Base-by-base conservation (phyloP, 1,140 invertebrate genomes). In the Hylyphantes graminicola region DNA sequence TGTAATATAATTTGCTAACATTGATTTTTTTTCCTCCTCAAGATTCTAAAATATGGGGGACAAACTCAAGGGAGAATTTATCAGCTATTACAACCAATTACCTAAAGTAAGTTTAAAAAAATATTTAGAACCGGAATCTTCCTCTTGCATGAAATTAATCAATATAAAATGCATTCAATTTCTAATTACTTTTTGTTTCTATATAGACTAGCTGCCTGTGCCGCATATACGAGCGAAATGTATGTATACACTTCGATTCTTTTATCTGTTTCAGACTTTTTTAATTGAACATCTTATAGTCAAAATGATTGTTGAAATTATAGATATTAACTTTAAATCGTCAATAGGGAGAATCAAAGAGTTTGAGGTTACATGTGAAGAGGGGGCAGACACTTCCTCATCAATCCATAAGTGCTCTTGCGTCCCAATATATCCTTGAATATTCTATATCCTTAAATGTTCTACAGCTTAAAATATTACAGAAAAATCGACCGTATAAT, bases 161-260 rank as follows among this genome's bases (percentile, higher is more conserved):
- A 9, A 59, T n/a, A 59, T 59, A 12, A 59, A 7, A 7, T 59
- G 57, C 57, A 65, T 65, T 65, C 17, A 8, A 19, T 65, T 21
- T 48, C 8, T 65, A 65, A 65, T 19, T 74, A n/a, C 9, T 51
- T n/a, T 51, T 17, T 48, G 9, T 57, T 74, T 10, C 13, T 7
- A 21, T 76, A 35, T 51, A 76, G 74, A 19, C 19, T 50, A 64
- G 13, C 17, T 13, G 59, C 13, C 6, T 51, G 13, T 76, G 74
- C n/a, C 59, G 74, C 9, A 19, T 76, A 9, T 76, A 64, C 63
- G 74, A 76, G 19, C 61, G 74, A 76, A 76, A 64, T 63, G 74
- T 76, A 76, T 63, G 74, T 76, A 53, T 10, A 0, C 1, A 74
- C 35, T 53, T 35, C 13, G 15, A 13, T 74, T 7, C n/a, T 67